Conservation (phyloP, 2,888 invertebrate genomes). For the Callinectes sapidus region DNA sequence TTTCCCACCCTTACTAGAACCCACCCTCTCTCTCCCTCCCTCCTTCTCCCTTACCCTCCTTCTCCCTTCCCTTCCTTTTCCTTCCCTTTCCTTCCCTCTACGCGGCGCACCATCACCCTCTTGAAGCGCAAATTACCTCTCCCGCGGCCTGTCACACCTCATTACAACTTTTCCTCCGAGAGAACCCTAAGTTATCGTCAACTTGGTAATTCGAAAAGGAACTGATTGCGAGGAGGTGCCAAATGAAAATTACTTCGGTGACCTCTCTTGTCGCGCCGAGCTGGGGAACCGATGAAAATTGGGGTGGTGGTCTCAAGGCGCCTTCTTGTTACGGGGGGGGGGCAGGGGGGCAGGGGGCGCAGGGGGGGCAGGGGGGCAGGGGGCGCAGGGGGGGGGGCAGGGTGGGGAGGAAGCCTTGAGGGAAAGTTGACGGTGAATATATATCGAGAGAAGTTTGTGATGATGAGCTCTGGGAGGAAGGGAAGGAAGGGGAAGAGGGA, state of each 20-base stretch:
- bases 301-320: conserved; percentile 42
- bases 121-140: conserved; percentile 58
- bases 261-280: conserved; percentile 60
- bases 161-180: conserved; percentile 64
- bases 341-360: background rate
- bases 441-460: conserved; percentile 48
- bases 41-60: background rate
- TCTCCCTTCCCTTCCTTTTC: background rate
- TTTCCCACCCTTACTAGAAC: conserved; percentile 12
- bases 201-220: conserved; percentile 66
- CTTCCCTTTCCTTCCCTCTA: conserved; percentile 31
- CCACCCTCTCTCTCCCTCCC: conserved; percentile 29
- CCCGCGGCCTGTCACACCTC: conserved; percentile 63
- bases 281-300: conserved; percentile 51
- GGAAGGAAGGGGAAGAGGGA: background rate
- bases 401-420: background rate
- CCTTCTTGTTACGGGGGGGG: background rate
- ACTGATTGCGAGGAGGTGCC: conserved; percentile 64
- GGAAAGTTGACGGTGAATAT: conserved; percentile 49
- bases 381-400: background rate
- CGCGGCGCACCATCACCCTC: conserved; percentile 50
- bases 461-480: conserved; percentile 9
- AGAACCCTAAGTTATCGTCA: conserved; percentile 58
- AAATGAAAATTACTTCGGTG: conserved; percentile 65
- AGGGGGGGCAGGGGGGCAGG: background rate